Conservation (phyloP, 2,888 invertebrate genomes). For the Eupelmus urozonus region DNA sequence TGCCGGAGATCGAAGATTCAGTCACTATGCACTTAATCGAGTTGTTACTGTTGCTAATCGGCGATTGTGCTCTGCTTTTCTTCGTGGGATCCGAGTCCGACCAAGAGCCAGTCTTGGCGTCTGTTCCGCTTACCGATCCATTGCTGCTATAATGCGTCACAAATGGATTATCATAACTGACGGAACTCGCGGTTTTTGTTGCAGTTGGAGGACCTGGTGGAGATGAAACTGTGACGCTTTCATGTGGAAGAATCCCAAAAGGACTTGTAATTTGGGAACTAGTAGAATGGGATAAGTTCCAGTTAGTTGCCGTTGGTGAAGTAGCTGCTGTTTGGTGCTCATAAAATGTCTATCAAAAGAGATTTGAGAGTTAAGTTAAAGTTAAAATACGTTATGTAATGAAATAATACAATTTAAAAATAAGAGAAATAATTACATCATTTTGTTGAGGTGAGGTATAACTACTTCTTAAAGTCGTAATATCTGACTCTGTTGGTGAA, state of each 20-base stretch:
- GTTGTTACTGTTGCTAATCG: slow-evolving; percentile 78
- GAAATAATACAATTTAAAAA: slow-evolving; percentile 2
- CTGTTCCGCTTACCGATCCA: slow-evolving; percentile 78
- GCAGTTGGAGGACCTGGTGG: slow-evolving; percentile 82
- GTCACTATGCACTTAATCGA: slow-evolving; percentile 50
- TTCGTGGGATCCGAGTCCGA: slow-evolving; percentile 72
- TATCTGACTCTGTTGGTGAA: slow-evolving; percentile 81
- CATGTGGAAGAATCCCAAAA: slow-evolving; percentile 88
- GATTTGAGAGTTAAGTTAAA: neutral
- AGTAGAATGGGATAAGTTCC: slow-evolving; percentile 56
- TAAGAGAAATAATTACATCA: slow-evolving; percentile 49
- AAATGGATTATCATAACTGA: slow-evolving; percentile 83
- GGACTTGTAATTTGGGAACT: slow-evolving; percentile 83
- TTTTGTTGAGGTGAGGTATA: slow-evolving; percentile 80
- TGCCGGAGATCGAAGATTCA: slow-evolving; percentile 59
- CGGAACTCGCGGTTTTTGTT: slow-evolving; percentile 76
- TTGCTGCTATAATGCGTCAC: slow-evolving; percentile 85
- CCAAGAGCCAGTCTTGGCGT: slow-evolving; percentile 66
- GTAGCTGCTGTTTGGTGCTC: slow-evolving; percentile 80
- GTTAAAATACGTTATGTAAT: neutral
- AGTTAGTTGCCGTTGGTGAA: slow-evolving; percentile 56
- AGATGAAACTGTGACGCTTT: slow-evolving; percentile 83
- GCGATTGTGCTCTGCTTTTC: slow-evolving; percentile 79
- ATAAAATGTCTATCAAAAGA: slow-evolving; percentile 80
- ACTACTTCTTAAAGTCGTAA: slow-evolving; percentile 81